Conservation (phyloP, 2,888 invertebrate genomes). For the Podabrus alpinus region DNA sequence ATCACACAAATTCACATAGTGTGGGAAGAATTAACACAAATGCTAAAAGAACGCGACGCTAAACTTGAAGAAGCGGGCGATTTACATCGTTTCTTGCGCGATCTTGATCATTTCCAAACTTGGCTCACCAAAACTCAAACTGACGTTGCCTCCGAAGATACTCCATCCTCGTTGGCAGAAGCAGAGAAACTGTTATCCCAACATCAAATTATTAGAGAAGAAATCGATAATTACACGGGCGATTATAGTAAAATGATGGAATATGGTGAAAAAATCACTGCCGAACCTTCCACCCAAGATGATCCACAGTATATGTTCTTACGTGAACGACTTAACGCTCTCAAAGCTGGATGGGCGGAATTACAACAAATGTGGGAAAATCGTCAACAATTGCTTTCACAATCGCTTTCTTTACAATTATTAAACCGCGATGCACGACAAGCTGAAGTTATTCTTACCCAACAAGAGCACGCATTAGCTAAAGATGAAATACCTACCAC, state of each 20-base stretch:
- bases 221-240: constrained; percentile 98
- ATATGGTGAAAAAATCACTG: constrained; percentile 94
- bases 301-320: constrained; percentile 99
- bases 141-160: constrained; percentile 97
- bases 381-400: constrained; percentile 89
- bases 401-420: constrained; percentile 93
- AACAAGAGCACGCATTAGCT: constrained; percentile 96
- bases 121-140: constrained; percentile 99
- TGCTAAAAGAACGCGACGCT: constrained; percentile 96
- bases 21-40: constrained; percentile 95
- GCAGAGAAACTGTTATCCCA: constrained; percentile 96
- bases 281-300: constrained; percentile 83
- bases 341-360: constrained; percentile 99
- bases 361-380: constrained; percentile 99
- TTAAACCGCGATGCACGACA: constrained; percentile 96
- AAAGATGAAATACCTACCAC: constrained; percentile 95
- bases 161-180: constrained; percentile 89
- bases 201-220: constrained; percentile 97
- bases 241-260: constrained; percentile 99
- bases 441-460: constrained; percentile 94
- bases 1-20: constrained; percentile 84
- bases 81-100: constrained; percentile 94
- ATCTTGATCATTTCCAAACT: constrained; percentile 99
- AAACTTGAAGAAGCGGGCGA: constrained; percentile 99
- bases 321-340: constrained; percentile 93